Evolutionary conservation across 2,797 vertebrate genomes (phyloP).

Genomic region (Phrynocephalus vlangalii): DNA sequence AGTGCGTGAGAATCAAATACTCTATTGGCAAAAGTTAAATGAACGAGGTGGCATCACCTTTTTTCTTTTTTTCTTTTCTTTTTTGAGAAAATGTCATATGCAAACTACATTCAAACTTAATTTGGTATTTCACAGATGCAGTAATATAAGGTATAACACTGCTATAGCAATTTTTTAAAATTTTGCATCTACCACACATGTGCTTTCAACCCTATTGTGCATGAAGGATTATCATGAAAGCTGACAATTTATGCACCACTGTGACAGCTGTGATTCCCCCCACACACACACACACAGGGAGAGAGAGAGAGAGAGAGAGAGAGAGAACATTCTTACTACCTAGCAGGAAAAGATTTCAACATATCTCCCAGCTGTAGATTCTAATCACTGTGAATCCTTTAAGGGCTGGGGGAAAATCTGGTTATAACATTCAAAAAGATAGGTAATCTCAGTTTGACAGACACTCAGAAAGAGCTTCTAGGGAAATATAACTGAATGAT

Average conservation of each 20-base stretch:
- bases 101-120: slow-evolving; percentile 38
- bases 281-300: not conserved
- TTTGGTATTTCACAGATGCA: slow-evolving; percentile 8
- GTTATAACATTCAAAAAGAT: slow-evolving; percentile 73
- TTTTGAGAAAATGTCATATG: slow-evolving; percentile 7
- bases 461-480: slow-evolving; percentile 73
- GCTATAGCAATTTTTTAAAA: slow-evolving; percentile 39
- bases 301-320: not conserved
- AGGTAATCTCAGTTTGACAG: slow-evolving; percentile 65
- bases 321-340: slow-evolving; percentile 46
- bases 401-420: slow-evolving; percentile 39
- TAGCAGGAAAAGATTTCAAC: slow-evolving; percentile 55
- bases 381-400: slow-evolving; percentile 63
- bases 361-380: slow-evolving; percentile 61
- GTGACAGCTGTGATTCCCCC: slow-evolving; percentile 54
- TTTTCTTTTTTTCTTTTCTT: no score
- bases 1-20: not conserved
- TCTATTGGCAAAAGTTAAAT: not conserved
- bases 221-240: slow-evolving; percentile 30
- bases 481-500: slow-evolving; percentile 72
- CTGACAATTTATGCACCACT: slow-evolving; percentile 33
- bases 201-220: slow-evolving; percentile 50
- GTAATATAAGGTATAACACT: slow-evolving; percentile 32
- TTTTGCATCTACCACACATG: slow-evolving; percentile 8
- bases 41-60: not conserved